Evolutionary conservation across 1,140 invertebrate genomes (phyloP), one percentile per base, ranked within the genome.

Genomic region (Orius insidiosus): DNA sequence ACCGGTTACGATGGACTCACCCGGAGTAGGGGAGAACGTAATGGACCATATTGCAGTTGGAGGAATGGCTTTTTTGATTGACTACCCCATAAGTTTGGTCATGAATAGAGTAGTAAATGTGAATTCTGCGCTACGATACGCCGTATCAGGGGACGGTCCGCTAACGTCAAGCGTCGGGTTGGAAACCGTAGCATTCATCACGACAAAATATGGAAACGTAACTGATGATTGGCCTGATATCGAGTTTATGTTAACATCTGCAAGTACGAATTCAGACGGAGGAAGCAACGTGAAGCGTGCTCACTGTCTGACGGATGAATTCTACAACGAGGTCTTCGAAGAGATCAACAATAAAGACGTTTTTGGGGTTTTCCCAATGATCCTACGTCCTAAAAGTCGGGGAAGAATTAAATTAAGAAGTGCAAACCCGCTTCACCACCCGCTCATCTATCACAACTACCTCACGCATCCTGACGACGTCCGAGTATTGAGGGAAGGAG

Each of bases 161-260:
- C 56, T 89, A 9, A 86, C 85, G 0, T 80, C 80, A 0, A 84
- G 76, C 51, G 72, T 87, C 3, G 85, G 85, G 0, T 60, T 89
- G 35, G 85, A 88, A 62, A 77, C 80, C 0, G 80, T 86, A 0
- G 83, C 78, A 0, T 89, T 88, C 55, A 81, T 89, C 35, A 76
- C 79, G 0, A 88, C 85, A 0, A 87, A 87, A 59, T 88, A 87
- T 57, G 80, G 78, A 0, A 88, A 88, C 56, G 64, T 73, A 47
- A 70, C 71, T 0, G 79, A 85, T 47, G 85, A 88, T 56, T 89
- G 83, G 82, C 85, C 85, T 0, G 86, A 92, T 55, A 87, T 89
- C 45, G 82, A 88, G 52, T 87, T 89, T 56, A 88, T 85, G 78
- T 64, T 88, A 58, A 78, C 82, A 0, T 79, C 82, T n/a, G 73